Evolutionary conservation across 2,888 invertebrate species (phyloP).

Genomic region (Serrognathus titanus): DNA sequence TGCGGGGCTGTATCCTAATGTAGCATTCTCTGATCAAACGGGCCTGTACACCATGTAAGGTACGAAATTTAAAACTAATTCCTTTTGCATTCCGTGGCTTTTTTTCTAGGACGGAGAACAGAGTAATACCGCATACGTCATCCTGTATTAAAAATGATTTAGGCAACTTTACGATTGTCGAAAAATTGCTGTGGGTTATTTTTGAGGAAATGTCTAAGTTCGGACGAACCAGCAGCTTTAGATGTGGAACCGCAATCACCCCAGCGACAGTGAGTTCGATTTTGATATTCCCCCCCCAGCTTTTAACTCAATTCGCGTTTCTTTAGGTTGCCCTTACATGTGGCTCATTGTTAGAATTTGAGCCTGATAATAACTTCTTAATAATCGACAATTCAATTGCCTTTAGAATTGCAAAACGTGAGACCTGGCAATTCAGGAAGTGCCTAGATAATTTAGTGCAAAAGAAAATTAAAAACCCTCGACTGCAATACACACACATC

Average conservation of each 20-base stretch:
- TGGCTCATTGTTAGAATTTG: slow-evolving; percentile 31
- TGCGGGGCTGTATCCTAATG: slow-evolving; percentile 86
- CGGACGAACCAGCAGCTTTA: slow-evolving; percentile 66
- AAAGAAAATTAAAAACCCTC: slow-evolving; percentile 58
- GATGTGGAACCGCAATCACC: slow-evolving; percentile 78
- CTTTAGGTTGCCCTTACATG: slow-evolving; percentile 35
- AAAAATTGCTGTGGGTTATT: slow-evolving; percentile 73
- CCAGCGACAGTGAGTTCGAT: slow-evolving; percentile 65
- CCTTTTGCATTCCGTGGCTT: background rate
- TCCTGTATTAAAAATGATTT: slow-evolving; percentile 54
- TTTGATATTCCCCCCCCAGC: background rate
- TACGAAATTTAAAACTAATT: background rate
- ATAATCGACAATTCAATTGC: slow-evolving; percentile 39
- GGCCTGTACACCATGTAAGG: slow-evolving; percentile 52
- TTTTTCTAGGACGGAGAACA: slow-evolving; percentile 56
- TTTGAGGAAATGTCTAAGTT: slow-evolving; percentile 81
- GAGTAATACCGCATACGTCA: slow-evolving; percentile 60
- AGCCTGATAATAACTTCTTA: slow-evolving; percentile 26
- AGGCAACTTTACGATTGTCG: slow-evolving; percentile 40
- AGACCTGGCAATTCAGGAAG: slow-evolving; percentile 28
- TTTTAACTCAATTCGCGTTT: background rate
- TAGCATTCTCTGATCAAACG: slow-evolving; percentile 54
- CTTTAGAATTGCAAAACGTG: slow-evolving; percentile 30
- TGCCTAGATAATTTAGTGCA: slow-evolving; percentile 31
- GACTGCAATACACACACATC: slow-evolving; percentile 54